These are phyloP conservation scores for Phacellophora camtschatica DNA, from an alignment of 30 jellyfish, hydroid and myxozoan genomes.

Conservation along the genomic window DNA sequence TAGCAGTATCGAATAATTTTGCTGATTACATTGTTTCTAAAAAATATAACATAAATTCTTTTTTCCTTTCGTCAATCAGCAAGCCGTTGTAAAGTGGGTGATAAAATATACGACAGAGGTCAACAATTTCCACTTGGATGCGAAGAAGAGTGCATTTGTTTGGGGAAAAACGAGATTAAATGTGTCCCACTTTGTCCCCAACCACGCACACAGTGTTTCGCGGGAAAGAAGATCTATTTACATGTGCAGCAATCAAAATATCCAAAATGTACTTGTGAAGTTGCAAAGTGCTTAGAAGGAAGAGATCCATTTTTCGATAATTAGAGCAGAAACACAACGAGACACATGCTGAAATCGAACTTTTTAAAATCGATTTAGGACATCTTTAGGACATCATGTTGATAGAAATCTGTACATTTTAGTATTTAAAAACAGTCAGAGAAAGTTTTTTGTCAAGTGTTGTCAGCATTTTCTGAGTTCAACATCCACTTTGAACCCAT, in stretches of 20 bases:
- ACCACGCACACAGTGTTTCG: background rate
- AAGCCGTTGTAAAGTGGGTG: slow-evolving; percentile 1
- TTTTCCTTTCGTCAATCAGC: background rate
- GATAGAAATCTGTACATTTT: too few species aligned
- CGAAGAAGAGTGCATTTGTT: slow-evolving; percentile 28
- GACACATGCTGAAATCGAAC: too few species aligned
- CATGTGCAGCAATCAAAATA: background rate
- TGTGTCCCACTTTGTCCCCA: slow-evolving; percentile 29
- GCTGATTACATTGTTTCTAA: background rate
- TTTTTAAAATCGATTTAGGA: too few species aligned
- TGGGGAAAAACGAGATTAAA: background rate
- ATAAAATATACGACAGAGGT: background rate
- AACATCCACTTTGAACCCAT: too few species aligned
- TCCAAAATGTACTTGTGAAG: slow-evolving; percentile 4
- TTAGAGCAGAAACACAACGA: too few species aligned
- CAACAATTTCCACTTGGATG: slow-evolving; percentile 4
- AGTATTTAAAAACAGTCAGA: too few species aligned
- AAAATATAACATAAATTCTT: background rate
- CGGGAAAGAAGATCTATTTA: background rate
- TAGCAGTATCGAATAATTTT: too few species aligned
- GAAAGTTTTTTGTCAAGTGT: too few species aligned
- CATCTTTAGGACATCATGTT: too few species aligned
- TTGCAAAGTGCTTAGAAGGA: background rate
- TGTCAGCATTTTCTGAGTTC: too few species aligned
- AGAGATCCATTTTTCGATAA: too few species aligned